Evolutionary conservation across 2,797 vertebrate species (phyloP).

Genomic region (Eremophila alpestris): DNA sequence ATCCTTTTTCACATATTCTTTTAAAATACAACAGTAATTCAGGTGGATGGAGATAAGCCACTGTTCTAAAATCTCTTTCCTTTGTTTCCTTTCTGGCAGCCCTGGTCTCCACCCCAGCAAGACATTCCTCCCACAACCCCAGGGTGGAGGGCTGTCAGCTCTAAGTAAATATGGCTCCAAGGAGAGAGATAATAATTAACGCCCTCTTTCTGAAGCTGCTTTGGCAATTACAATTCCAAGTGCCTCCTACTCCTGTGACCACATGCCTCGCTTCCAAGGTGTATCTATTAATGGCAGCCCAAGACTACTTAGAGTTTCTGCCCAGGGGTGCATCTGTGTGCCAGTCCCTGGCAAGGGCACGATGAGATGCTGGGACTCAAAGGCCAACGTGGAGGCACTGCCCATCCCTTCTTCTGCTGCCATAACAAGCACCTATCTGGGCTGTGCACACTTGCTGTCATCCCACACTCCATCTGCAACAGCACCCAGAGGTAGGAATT

Average conservation of each 20-base stretch:
- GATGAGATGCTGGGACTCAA: background rate
- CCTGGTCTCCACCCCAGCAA: background rate
- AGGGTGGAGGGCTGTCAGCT: background rate
- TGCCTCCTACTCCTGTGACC: background rate
- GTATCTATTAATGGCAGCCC: background rate
- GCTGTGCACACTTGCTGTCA: fast-evolving
- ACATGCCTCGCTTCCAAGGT: background rate
- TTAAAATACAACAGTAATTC: conserved; percentile 6
- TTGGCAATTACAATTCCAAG: background rate
- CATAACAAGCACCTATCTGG: background rate
- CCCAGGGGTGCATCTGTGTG: background rate
- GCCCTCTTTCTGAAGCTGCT: background rate
- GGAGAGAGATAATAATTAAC: conserved; percentile 23
- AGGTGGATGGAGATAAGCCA: conserved; percentile 10
- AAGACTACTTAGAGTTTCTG: background rate
- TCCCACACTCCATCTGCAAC: background rate
- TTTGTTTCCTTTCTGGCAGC: background rate
- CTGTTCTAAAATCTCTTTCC: background rate
- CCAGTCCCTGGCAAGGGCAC: background rate
- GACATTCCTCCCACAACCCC: background rate
- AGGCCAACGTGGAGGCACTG: background rate
- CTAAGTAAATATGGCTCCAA: background rate
- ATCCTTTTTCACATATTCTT: background rate
- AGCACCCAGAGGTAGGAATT: background rate
- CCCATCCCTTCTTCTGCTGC: background rate